Evolutionary conservation across 1,140 invertebrate genomes (phyloP), one percentile per base, ranked within the genome.

Genomic region (Drosophila sulfurigaster): DNA sequence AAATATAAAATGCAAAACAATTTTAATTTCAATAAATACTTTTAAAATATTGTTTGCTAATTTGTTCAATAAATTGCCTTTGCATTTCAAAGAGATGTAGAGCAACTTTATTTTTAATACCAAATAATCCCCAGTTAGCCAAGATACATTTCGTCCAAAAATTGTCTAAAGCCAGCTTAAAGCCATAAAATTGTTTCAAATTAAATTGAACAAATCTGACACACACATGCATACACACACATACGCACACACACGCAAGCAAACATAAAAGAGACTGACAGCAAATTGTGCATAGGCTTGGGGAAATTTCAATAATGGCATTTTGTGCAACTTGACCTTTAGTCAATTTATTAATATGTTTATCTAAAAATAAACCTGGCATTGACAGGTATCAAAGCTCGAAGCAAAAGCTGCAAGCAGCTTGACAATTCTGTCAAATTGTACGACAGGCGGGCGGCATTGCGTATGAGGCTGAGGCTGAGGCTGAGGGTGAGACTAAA

Each of bases 321-420:
- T 30, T 25, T 32, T 54, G 7, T 56, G 52, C 13, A 56, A 11
- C 2, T 38, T 10, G 32, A 35, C 52, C 28, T 56, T 56, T 56
- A 35, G 32, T 32, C 32, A 20, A 56, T 56, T 56, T 56, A 38
- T 38, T 56, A 56, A 38, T 56, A 56, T 11, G 32, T 20, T 38
- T 38, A 16, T 41, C 52, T 20, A 41, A 56, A 56, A 56, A 56
- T 56, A 56, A 38, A 7, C 11, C 11, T 54, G n/a, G 13, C 30
- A 38, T 38, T 38, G 54, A n/a, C 52, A 35, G 15, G 28, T 38
- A 10, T 20, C n/a, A 16, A 10, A 56, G 5, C 28, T 15, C 52
- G 20, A 51, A 51, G 8, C 5, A 20, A 51, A 4, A 28, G 10
- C 38, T 25, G 4, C 8, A 30, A 49, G 4, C 8, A 30, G 16